A percentile compares a stretch with the other conserved stretches of the same genome.
Evolutionary conservation across 1,140 invertebrate genomes (phyloP).

Genomic region (Pentalonia nigronervosa): DNA sequence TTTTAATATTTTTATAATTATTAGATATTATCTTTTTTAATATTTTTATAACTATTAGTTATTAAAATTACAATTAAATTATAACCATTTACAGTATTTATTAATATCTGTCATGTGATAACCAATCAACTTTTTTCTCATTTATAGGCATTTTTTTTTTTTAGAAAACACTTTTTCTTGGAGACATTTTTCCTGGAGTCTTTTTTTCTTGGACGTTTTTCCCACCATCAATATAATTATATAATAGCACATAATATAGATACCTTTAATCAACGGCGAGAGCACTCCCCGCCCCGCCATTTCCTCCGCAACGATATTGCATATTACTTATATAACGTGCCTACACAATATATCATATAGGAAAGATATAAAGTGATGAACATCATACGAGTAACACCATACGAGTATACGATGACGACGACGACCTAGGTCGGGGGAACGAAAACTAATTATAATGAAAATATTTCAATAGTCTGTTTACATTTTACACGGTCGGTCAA

Average conservation of each 20-base stretch:
- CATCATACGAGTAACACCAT: not conserved
- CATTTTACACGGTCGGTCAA: slow-evolving; percentile 13
- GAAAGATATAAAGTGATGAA: not conserved
- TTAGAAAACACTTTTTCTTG: too few relatives aligned
- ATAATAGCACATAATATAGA: not conserved
- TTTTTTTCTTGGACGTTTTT: too few relatives aligned
- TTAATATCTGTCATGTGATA: too few relatives aligned
- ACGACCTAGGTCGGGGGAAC: slow-evolving; percentile 33
- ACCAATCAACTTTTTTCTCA: too few relatives aligned
- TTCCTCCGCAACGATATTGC: not conserved
- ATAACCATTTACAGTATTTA: too few relatives aligned
- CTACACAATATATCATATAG: not conserved
- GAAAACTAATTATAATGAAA: slow-evolving; percentile 53
- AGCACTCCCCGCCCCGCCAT: not conserved
- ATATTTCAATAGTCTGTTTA: slow-evolving; percentile 27
- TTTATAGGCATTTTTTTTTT: too few relatives aligned
- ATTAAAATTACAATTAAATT: too few relatives aligned
- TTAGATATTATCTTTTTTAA: too few relatives aligned
- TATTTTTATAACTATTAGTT: too few relatives aligned
- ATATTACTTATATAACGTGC: not conserved
- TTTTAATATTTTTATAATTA: too few relatives aligned
- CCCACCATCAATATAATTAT: not conserved
- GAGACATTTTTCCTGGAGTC: too few relatives aligned
- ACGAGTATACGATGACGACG: not conserved
- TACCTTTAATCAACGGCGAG: too few relatives aligned